Conservation (phyloP, 2,888 invertebrate species). For the Papilio elwesi region DNA sequence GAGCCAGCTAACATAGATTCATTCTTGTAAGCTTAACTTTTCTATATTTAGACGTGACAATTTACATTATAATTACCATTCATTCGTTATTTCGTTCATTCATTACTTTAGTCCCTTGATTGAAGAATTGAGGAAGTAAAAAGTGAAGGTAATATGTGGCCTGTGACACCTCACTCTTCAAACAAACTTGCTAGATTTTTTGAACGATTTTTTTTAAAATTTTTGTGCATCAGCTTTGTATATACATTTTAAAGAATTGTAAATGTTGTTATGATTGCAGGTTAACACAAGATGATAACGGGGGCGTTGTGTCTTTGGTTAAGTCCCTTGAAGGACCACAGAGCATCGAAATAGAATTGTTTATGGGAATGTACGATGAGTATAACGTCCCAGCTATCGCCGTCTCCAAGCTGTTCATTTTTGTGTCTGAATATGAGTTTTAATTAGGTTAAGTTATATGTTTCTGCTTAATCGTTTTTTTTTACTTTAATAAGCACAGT, state of each 20-base stretch:
- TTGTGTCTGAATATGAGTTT: not conserved
- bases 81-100: too few relatives aligned
- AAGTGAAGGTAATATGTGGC: too few relatives aligned
- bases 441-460: not conserved
- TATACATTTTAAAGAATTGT: too few relatives aligned
- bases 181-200: too few relatives aligned
- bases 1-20: not conserved
- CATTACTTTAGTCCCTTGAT: too few relatives aligned
- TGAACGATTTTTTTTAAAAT: too few relatives aligned
- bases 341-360: not conserved
- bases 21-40: not conserved
- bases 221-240: too few relatives aligned
- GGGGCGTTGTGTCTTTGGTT: not conserved
- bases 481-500: too few relatives aligned
- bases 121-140: too few relatives aligned
- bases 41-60: not conserved
- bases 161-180: too few relatives aligned
- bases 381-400: not conserved
- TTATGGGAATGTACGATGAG: not conserved
- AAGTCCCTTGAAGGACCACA: not conserved
- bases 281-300: not conserved
- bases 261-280: not conserved
- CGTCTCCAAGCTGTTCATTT: not conserved
- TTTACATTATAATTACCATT: too few relatives aligned
- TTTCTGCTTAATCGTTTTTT: too few relatives aligned